phyloP scores from a whole-genome alignment of 2,113 vertebrate genomes.

The Pangasianodon hypophthalmus region DNA sequence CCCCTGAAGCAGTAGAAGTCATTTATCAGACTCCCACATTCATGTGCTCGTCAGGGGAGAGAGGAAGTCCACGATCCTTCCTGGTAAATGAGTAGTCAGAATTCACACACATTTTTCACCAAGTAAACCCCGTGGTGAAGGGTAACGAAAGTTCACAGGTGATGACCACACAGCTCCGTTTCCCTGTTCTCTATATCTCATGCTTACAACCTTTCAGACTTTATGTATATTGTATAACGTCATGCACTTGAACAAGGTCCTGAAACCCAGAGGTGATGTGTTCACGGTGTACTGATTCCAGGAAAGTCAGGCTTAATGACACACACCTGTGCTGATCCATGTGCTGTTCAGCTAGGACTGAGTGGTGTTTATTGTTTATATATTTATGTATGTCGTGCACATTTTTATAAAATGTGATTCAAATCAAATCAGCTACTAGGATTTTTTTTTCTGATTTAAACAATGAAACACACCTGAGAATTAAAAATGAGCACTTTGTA shows the following conservation, averaged over 20 bases:
- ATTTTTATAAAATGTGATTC: no score
- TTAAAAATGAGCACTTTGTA: no score
- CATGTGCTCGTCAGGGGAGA: neutral
- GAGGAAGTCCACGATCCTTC: neutral
- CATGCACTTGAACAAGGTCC: neutral
- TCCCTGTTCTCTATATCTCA: neutral
- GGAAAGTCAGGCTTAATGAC: neutral
- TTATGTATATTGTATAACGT: neutral
- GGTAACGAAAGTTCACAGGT: neutral
- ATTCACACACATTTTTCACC: neutral
- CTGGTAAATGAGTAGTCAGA: neutral
- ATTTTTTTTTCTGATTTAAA: no score
- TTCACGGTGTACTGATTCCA: neutral
- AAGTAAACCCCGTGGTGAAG: neutral
- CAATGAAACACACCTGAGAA: no score
- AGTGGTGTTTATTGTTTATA: neutral
- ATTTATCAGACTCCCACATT: neutral
- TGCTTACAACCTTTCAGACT: neutral
- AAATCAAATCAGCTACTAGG: no score
- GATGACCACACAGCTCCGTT: neutral
- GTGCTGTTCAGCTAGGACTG: neutral
- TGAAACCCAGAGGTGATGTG: neutral
- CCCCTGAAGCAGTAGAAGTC: neutral
- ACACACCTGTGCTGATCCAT: no score
- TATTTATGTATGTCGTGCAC: no score